Evolutionary conservation across 2,113 vertebrate genomes (phyloP).

Genomic region (Dendropsophus ebraccatus): DNA sequence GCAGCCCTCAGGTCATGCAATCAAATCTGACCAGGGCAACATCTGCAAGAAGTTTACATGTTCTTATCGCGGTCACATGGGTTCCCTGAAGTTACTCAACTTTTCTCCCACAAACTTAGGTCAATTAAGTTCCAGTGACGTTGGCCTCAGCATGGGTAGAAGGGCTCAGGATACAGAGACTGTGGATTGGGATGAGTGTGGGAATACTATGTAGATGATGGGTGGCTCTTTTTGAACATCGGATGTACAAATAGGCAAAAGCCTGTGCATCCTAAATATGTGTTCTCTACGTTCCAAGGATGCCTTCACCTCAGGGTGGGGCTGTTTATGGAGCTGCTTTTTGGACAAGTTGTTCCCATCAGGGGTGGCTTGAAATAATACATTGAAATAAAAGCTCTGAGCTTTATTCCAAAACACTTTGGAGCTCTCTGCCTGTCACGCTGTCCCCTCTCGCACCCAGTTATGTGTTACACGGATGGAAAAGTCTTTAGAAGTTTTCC

Average conservation of each 20-base stretch:
- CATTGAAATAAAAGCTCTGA: neutral
- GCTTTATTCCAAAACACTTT: constrained; percentile 9
- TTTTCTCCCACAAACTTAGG: neutral
- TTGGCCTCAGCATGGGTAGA: neutral
- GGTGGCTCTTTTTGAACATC: neutral
- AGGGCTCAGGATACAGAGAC: neutral
- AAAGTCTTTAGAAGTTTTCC: constrained; percentile 34
- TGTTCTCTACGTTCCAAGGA: constrained; percentile 24
- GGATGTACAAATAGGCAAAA: neutral
- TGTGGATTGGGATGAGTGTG: neutral
- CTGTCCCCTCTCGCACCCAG: neutral
- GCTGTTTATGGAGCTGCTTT: neutral
- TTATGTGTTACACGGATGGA: constrained; percentile 26
- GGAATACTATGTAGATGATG: neutral
- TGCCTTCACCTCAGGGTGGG: neutral
- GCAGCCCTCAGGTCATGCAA: neutral
- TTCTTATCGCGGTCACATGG: neutral
- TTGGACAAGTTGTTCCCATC: constrained; percentile 30
- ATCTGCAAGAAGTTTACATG: neutral
- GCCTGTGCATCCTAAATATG: constrained; percentile 10
- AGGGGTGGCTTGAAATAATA: constrained; percentile 31
- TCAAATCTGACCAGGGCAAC: neutral
- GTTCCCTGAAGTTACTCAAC: neutral
- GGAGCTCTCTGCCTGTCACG: constrained; percentile 2
- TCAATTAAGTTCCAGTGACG: neutral